Conservation (phyloP, 35 echinoderm and acorn worm genomes). For the Apostichopus japonicus region DNA sequence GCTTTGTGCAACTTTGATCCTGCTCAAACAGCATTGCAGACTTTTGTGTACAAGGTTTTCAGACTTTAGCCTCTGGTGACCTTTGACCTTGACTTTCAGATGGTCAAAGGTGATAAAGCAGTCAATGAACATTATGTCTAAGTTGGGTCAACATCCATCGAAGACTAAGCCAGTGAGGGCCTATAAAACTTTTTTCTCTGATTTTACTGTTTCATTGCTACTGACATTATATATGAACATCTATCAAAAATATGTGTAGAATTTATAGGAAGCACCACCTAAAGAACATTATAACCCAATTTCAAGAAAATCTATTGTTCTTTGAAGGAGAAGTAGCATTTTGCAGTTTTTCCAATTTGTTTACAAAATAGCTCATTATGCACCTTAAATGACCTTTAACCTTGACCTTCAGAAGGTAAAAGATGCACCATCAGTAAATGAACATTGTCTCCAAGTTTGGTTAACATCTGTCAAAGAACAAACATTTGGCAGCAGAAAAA, state of each 20-base stretch:
- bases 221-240: background rate
- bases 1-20: too few species aligned
- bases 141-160: background rate
- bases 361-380: background rate
- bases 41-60: too few species aligned
- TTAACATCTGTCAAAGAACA: background rate
- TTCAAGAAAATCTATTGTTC: background rate
- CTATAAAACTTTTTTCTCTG: background rate
- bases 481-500: background rate
- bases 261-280: background rate
- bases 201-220: background rate
- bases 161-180: background rate
- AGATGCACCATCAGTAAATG: conserved; percentile 1
- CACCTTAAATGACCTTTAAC: background rate
- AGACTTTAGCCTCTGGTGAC: background rate
- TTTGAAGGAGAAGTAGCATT: background rate
- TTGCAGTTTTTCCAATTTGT: background rate
- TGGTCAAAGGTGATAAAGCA: conserved; percentile 3
- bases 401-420: background rate
- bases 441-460: conserved; percentile 8
- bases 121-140: background rate
- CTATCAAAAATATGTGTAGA: background rate
- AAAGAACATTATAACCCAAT: background rate
- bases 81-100: conserved; percentile 11
- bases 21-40: too few species aligned